Evolutionary conservation across 2,888 invertebrate species (phyloP).

Genomic region (Metacarcinus magister): DNA sequence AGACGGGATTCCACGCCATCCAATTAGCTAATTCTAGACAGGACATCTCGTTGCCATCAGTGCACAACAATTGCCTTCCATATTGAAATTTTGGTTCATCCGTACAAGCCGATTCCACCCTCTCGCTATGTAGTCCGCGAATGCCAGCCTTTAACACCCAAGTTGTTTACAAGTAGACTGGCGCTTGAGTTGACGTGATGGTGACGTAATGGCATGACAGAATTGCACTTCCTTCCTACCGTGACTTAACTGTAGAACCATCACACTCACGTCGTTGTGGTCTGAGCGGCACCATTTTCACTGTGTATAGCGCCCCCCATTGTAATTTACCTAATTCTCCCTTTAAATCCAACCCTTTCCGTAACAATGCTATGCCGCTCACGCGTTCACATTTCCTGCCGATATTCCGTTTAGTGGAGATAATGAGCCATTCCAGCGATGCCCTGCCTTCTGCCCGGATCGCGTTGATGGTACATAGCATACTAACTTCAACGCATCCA

Average conservation of each 20-base stretch:
- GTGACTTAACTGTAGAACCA: background rate
- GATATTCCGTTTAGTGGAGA: background rate
- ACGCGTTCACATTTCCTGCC: background rate
- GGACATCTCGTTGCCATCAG: background rate
- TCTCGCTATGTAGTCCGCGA: background rate
- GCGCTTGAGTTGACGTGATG: background rate
- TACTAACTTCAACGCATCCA: background rate
- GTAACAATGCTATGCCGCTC: conserved; percentile 5
- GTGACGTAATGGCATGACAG: no score
- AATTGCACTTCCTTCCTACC: no score
- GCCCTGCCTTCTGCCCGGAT: background rate
- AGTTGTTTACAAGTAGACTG: background rate
- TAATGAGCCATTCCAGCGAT: background rate
- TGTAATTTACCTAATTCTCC: conserved; percentile 11
- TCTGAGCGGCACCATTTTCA: background rate
- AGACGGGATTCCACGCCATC: background rate
- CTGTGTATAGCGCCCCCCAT: background rate
- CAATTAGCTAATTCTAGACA: background rate
- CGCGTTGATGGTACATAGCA: background rate
- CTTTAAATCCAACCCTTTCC: background rate
- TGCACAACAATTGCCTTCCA: background rate
- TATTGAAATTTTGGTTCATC: background rate
- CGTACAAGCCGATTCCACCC: background rate
- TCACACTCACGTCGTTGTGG: background rate
- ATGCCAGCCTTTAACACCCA: background rate